phyloP scores from a whole-genome alignment of 1,140 invertebrate species.

The Archivesica marissinica region DNA sequence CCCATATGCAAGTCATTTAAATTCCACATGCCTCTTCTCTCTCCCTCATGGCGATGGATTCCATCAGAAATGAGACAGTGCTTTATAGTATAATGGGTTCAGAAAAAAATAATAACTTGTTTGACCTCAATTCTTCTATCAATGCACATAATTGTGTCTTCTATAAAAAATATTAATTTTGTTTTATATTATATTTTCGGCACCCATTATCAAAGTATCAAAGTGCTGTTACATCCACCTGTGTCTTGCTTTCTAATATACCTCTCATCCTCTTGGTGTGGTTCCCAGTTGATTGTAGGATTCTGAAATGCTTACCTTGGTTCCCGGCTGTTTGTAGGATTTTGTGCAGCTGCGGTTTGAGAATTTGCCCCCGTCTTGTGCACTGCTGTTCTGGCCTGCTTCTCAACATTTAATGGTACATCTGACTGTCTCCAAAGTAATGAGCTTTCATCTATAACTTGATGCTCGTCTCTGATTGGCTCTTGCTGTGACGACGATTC shows the following conservation, averaged over 20 bases:
- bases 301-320: neutral
- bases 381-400: neutral
- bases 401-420: neutral
- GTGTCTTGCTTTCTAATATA: neutral
- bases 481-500: constrained; percentile 6
- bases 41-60: too few species aligned
- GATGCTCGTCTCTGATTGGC: neutral
- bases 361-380: neutral
- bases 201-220: neutral
- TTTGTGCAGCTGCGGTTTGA: neutral
- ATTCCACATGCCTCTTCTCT: too few species aligned
- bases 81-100: too few species aligned
- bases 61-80: too few species aligned
- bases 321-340: neutral
- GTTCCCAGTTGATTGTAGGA: too few species aligned
- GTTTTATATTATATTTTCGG: too few species aligned
- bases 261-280: too few species aligned
- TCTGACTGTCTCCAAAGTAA: neutral
- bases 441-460: neutral
- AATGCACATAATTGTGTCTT: too few species aligned
- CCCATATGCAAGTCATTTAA: too few species aligned
- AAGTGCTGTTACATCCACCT: neutral
- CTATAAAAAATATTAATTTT: too few species aligned
- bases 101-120: too few species aligned
- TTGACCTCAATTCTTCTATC: too few species aligned